A percentile compares a stretch with the other conserved stretches of the same genome.
Conservation (phyloP, 2,113 vertebrate genomes). For the Microtus oregoni region DNA sequence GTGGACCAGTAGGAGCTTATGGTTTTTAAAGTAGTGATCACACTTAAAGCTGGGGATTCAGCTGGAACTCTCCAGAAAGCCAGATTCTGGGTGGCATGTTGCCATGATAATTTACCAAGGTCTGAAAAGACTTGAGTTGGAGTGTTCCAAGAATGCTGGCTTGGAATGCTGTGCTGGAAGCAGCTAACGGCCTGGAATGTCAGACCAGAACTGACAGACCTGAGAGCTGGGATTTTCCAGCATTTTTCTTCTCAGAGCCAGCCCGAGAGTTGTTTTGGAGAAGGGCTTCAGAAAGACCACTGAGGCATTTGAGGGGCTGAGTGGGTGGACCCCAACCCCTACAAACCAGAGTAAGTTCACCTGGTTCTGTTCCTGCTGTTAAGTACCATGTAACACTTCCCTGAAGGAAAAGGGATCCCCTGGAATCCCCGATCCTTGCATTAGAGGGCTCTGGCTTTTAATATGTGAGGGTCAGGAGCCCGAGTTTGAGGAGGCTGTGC, state of each 20-base stretch:
- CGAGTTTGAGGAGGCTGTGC: background rate
- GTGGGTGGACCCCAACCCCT: background rate
- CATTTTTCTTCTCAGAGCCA: conserved; percentile 40
- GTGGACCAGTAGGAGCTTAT: background rate
- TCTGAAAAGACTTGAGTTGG: conserved; percentile 51
- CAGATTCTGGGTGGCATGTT: conserved; percentile 56
- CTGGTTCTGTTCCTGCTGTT: background rate
- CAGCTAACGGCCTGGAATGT: conserved; percentile 15
- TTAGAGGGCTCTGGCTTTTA: background rate
- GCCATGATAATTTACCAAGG: conserved; percentile 60
- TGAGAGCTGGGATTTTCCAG: conserved; percentile 15
- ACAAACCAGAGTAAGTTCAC: background rate
- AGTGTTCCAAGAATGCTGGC: conserved; percentile 57
- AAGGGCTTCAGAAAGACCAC: background rate
- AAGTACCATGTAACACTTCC: background rate
- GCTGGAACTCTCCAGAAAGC: conserved; percentile 49
- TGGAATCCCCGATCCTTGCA: background rate
- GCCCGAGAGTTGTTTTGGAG: background rate
- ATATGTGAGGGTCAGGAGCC: background rate
- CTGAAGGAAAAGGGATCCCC: background rate
- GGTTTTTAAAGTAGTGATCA: conserved; percentile 1
- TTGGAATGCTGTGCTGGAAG: conserved; percentile 18
- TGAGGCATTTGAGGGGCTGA: background rate
- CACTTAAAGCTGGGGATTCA: conserved; percentile 16
- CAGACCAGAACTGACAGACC: background rate